phyloP scores from a whole-genome alignment of 2,888 invertebrate genomes.

The Atrina japonica region DNA sequence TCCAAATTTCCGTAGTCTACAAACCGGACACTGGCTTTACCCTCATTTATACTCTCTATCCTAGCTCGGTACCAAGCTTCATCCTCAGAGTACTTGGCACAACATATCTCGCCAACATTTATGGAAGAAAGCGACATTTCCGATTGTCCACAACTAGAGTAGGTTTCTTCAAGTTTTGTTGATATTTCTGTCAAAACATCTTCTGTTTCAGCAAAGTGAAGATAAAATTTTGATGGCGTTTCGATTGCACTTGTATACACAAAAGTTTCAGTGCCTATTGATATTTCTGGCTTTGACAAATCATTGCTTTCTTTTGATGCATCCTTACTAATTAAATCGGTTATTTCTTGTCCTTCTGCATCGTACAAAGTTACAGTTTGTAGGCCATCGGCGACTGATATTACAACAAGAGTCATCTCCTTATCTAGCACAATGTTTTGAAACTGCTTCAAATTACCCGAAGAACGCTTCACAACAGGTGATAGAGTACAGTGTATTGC shows the following conservation, averaged over 20 bases:
- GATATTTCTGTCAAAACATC: slow-evolving; percentile 50
- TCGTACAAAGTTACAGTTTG: neutral
- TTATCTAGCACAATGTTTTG: slow-evolving; percentile 31
- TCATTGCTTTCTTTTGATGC: neutral
- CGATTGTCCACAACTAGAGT: slow-evolving; percentile 10
- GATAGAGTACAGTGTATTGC: slow-evolving; percentile 61
- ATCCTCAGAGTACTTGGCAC: slow-evolving; percentile 69
- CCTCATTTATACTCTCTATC: slow-evolving; percentile 46
- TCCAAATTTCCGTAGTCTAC: slow-evolving; percentile 78
- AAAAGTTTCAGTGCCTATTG: slow-evolving; percentile 11
- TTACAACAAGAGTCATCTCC: slow-evolving; percentile 14
- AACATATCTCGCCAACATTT: slow-evolving; percentile 36
- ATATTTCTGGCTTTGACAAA: slow-evolving; percentile 15
- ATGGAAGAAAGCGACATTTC: slow-evolving; percentile 24
- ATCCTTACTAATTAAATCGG: neutral
- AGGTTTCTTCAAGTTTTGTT: slow-evolving; percentile 43
- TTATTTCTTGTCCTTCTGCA: slow-evolving; percentile 2
- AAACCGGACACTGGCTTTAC: slow-evolving; percentile 63
- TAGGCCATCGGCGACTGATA: neutral
- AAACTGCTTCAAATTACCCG: slow-evolving; percentile 42
- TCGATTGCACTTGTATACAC: slow-evolving; percentile 64
- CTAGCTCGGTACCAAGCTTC: slow-evolving; percentile 74
- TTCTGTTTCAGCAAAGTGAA: slow-evolving; percentile 55
- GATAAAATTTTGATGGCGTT: slow-evolving; percentile 67
- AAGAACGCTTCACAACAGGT: slow-evolving; percentile 19